These are phyloP conservation scores for Pyrgus malvae DNA, from an alignment of 2,888 invertebrate species.

Conservation along the genomic window DNA sequence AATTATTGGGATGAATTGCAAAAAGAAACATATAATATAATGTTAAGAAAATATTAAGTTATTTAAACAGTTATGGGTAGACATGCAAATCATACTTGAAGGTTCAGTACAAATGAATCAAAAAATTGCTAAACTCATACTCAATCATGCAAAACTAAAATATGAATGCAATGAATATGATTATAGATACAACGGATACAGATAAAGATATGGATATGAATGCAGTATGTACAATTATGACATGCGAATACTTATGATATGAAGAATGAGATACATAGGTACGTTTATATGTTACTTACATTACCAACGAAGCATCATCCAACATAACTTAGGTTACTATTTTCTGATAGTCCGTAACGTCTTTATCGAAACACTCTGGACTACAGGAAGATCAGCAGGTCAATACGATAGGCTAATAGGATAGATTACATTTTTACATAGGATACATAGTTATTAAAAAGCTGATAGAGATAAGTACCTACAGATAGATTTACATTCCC, in stretches of 20 bases:
- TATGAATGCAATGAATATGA: neutral
- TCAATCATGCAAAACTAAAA: neutral
- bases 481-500: too few species aligned
- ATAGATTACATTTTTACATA: constrained; percentile 22
- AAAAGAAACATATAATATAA: neutral
- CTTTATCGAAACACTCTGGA: constrained; percentile 17
- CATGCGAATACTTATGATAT: constrained; percentile 28
- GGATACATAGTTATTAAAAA: constrained; percentile 10
- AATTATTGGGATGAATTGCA: neutral
- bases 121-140: neutral
- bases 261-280: constrained; percentile 15
- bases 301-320: constrained; percentile 21
- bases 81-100: neutral
- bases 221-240: constrained; percentile 22
- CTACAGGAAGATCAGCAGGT: constrained; percentile 19
- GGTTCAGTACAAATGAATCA: neutral
- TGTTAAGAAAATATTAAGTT: constrained; percentile 1
- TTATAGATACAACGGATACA: neutral
- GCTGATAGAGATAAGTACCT: neutral
- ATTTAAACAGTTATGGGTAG: neutral
- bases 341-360: constrained; percentile 14
- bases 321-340: constrained; percentile 23
- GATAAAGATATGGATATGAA: neutral
- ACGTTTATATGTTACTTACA: constrained; percentile 24
- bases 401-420: constrained; percentile 11